Percentiles rank a stretch among this genome's conserved stretches.
These are phyloP conservation scores for Tanypteryx hageni DNA, from an alignment of 2,888 invertebrate genomes.

Conservation along the genomic window DNA sequence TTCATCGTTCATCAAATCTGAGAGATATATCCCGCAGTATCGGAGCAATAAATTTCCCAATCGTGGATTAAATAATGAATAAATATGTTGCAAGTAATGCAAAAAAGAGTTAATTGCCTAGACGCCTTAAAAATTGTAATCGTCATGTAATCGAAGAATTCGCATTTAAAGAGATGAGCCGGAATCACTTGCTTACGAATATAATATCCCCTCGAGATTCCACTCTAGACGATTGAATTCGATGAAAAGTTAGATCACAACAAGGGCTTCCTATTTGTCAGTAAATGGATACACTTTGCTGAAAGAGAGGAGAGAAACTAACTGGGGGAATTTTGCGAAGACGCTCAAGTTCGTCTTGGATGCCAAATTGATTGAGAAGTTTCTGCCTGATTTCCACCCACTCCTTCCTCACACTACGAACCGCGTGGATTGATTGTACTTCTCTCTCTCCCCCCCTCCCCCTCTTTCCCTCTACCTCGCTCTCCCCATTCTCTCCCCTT, in stretches of 20 bases:
- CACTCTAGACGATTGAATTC: background rate
- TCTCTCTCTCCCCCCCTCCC: background rate
- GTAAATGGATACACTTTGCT: background rate
- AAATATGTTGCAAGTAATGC: too few relatives aligned
- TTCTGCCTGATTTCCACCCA: too few relatives aligned
- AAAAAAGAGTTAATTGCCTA: too few relatives aligned
- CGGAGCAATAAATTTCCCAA: too few relatives aligned
- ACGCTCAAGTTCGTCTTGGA: background rate
- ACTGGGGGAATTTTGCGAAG: background rate
- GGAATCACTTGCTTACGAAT: too few relatives aligned
- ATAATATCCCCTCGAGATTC: too few relatives aligned
- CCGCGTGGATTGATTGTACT: background rate
- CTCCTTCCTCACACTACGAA: background rate
- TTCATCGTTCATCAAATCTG: too few relatives aligned
- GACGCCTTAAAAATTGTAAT: too few relatives aligned
- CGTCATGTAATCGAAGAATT: too few relatives aligned
- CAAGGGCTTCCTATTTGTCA: background rate
- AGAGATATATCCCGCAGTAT: too few relatives aligned
- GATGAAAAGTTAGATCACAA: background rate
- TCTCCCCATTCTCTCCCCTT: background rate
- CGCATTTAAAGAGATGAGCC: too few relatives aligned
- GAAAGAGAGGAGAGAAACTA: background rate
- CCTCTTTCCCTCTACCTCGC: background rate
- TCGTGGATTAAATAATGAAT: too few relatives aligned
- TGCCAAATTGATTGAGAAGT: background rate